A percentile compares a stretch with the other conserved stretches of the same genome.
Conservation (phyloP, 2,888 invertebrate genomes). For the Heterodera filipjevi region DNA sequence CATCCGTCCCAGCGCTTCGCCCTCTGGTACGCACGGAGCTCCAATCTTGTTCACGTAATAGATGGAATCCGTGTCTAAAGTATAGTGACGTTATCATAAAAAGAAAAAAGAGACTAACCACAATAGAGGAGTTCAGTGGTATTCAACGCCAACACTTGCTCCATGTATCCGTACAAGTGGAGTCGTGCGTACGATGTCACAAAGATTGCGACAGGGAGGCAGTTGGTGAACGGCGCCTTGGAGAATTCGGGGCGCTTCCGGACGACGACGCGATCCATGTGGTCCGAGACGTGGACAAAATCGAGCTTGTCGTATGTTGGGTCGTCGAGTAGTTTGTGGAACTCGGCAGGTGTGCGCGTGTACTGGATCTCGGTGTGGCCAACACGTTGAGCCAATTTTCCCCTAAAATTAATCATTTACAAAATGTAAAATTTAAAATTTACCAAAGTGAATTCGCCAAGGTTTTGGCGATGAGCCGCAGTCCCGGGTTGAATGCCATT, state of each 20-base stretch:
- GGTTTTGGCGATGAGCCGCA: conserved; percentile 25
- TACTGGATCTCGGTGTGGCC: conserved; percentile 12
- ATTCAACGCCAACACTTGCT: not conserved
- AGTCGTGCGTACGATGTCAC: conserved; percentile 25
- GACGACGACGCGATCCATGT: conserved; percentile 26
- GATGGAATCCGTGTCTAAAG: conserved; percentile 18
- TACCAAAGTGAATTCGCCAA: conserved; percentile 30
- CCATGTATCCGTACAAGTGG: conserved; percentile 22
- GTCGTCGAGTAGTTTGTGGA: conserved; percentile 2
- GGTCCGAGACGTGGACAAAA: conserved; percentile 11
- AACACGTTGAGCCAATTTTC: conserved; percentile 26
- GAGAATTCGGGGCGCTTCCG: not conserved
- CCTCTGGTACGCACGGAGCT: not conserved
- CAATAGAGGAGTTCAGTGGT: not conserved
- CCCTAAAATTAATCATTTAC: no score
- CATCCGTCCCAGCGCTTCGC: conserved; percentile 25
- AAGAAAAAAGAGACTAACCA: not conserved
- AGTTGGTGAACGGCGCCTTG: not conserved
- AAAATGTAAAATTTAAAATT: not conserved
- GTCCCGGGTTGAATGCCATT: conserved; percentile 24
- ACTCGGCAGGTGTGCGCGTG: conserved; percentile 19
- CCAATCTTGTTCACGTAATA: conserved; percentile 1
- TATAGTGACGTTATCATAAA: not conserved
- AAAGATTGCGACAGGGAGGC: conserved; percentile 14
- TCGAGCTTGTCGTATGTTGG: conserved; percentile 15